These are phyloP conservation scores for Metaphire vulgaris DNA, from an alignment of 1,140 invertebrate genomes.

Conservation along the genomic window DNA sequence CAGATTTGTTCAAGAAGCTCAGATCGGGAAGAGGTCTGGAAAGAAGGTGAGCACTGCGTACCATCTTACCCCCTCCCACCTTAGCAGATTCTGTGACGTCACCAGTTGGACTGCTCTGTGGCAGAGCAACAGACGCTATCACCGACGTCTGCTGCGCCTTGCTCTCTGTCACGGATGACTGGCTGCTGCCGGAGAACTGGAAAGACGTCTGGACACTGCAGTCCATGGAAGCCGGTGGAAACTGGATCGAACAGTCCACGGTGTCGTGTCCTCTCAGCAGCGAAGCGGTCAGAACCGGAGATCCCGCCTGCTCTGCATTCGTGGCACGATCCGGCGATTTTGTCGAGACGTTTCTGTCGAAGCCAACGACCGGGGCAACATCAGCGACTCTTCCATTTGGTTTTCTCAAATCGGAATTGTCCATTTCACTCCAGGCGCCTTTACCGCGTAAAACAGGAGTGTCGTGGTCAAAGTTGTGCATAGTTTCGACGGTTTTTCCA, in stretches of 20 bases:
- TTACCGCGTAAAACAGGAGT: background rate
- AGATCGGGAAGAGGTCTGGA: constrained; percentile 25
- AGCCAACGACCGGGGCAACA: too few relatives aligned
- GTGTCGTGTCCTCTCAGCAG: background rate
- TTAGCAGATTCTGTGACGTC: background rate
- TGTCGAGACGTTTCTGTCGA: too few relatives aligned
- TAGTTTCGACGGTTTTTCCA: background rate
- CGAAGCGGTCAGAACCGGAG: background rate
- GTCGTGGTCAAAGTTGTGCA: background rate
- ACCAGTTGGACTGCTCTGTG: background rate
- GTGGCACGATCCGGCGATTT: background rate
- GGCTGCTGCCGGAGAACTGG: constrained; percentile 11
- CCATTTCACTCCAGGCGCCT: background rate
- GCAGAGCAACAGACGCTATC: background rate
- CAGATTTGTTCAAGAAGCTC: constrained; percentile 26
- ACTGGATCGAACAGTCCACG: background rate
- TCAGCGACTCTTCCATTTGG: background rate
- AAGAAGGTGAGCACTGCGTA: constrained; percentile 9
- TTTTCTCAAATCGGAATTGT: background rate
- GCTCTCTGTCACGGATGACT: constrained; percentile 21
- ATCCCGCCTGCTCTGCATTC: background rate
- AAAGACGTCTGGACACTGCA: constrained; percentile 28
- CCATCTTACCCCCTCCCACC: background rate
- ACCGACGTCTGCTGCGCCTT: background rate
- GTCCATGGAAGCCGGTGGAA: constrained; percentile 6